Conservation (phyloP, 2,113 vertebrate species). For the Chlorodrepanis virens region DNA sequence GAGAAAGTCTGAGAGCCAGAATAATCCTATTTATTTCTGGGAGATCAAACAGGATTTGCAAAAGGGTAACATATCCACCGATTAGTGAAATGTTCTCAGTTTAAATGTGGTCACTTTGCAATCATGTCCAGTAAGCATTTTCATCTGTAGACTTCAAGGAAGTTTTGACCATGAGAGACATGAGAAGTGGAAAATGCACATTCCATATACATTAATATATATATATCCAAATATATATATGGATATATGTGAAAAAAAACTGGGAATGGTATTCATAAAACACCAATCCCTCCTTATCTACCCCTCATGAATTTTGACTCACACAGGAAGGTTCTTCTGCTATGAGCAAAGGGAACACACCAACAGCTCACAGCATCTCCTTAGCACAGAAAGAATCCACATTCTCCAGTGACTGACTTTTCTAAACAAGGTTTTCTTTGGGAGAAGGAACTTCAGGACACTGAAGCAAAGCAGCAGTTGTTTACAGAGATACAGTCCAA, state of each 20-base stretch:
- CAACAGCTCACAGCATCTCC: background rate
- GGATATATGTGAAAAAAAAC: too few relatives aligned
- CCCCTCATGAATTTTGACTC: background rate
- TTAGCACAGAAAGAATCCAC: background rate
- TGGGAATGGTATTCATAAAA: too few relatives aligned
- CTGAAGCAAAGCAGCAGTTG: background rate
- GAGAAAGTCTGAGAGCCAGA: slow-evolving; percentile 21
- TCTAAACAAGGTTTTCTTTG: background rate
- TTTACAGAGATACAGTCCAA: background rate
- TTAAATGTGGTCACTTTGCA: background rate
- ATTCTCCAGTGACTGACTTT: rapidly evolving
- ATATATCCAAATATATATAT: too few relatives aligned
- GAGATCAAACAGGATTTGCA: slow-evolving; percentile 35
- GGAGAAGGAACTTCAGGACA: background rate
- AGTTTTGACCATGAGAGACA: background rate
- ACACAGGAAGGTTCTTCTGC: background rate
- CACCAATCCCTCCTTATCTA: too few relatives aligned
- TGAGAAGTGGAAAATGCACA: background rate
- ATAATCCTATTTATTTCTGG: slow-evolving; percentile 37
- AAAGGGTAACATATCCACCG: slow-evolving; percentile 27
- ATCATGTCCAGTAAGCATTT: background rate
- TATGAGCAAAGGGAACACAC: background rate
- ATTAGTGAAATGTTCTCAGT: background rate
- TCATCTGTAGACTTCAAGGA: background rate
- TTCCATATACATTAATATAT: background rate